phyloP scores from a whole-genome alignment of 2,113 vertebrate species.

The Lagenorhynchus albirostris region DNA sequence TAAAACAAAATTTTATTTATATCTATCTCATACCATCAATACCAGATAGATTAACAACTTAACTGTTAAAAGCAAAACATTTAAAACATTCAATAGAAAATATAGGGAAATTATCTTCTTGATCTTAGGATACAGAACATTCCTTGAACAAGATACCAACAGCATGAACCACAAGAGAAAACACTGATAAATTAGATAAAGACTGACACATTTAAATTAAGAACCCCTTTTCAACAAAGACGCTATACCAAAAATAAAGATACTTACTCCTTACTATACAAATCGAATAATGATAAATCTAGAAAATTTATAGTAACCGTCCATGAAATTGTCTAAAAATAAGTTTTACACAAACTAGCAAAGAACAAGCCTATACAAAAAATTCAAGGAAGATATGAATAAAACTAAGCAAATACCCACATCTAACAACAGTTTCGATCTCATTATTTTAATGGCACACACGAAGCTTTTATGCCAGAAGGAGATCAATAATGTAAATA shows the following conservation, averaged over 20 bases:
- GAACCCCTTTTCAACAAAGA: conserved; percentile 7
- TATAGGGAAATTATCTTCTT: neutral
- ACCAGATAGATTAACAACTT: neutral
- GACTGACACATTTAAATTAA: neutral
- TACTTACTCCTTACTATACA: neutral
- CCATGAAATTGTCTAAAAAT: conserved; percentile 21
- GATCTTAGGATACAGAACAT: neutral
- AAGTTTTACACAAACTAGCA: neutral
- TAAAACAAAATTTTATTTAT: neutral
- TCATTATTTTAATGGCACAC: conserved; percentile 25
- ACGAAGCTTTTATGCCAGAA: conserved; percentile 44
- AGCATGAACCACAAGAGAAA: conserved; percentile 23
- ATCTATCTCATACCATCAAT: neutral
- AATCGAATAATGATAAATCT: conserved; percentile 22
- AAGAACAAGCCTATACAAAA: neutral
- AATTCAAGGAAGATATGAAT: conserved; percentile 3
- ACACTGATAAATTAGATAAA: neutral
- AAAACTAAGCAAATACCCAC: conserved; percentile 26
- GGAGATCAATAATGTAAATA: conserved; percentile 55
- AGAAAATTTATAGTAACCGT: neutral
- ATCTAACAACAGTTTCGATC: conserved; percentile 17
- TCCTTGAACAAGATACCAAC: conserved; percentile 5
- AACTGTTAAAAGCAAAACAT: neutral
- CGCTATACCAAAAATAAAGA: neutral
- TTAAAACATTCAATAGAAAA: neutral